phyloP scores from a whole-genome alignment of 2,113 vertebrate species.

The Dicerorhinus sumatrensis region DNA sequence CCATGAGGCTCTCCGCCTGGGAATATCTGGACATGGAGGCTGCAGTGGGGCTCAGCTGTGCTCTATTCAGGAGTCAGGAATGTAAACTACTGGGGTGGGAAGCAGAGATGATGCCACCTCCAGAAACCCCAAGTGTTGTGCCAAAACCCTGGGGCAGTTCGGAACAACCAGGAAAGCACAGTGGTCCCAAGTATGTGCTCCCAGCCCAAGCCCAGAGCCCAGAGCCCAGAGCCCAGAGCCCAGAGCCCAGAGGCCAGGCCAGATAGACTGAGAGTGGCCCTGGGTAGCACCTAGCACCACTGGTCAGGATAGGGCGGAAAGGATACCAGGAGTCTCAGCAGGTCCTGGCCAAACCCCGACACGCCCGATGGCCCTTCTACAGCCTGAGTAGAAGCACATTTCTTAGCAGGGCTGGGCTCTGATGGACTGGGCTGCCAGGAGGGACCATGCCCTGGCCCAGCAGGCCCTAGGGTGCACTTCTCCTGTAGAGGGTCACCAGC shows the following conservation, averaged over 20 bases:
- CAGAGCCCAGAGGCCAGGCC: neutral
- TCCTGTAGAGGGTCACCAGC: constrained; percentile 91
- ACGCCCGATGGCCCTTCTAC: constrained; percentile 69
- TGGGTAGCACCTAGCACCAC: neutral
- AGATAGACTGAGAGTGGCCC: neutral
- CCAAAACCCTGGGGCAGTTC: constrained; percentile 11
- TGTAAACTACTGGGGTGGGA: constrained; percentile 67
- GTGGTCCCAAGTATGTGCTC: neutral
- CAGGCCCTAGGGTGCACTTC: constrained; percentile 87
- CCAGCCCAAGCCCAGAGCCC: neutral
- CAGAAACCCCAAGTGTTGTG: neutral
- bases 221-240: neutral
- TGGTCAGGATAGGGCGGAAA: neutral
- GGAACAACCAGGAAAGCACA: neutral
- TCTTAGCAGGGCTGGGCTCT: constrained; percentile 60
- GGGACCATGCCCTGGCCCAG: neutral
- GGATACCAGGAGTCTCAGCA: constrained; percentile 47
- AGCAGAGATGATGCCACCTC: constrained; percentile 13
- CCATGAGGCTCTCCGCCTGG: neutral
- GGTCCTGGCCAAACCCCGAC: constrained; percentile 70
- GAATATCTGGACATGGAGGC: neutral
- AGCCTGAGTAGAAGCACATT: constrained; percentile 65
- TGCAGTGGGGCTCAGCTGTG: constrained; percentile 59
- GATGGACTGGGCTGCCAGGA: neutral
- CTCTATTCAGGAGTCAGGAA: constrained; percentile 68